Base-by-base conservation (phyloP, 2,113 vertebrate species). In the Clarias gariepinus region DNA sequence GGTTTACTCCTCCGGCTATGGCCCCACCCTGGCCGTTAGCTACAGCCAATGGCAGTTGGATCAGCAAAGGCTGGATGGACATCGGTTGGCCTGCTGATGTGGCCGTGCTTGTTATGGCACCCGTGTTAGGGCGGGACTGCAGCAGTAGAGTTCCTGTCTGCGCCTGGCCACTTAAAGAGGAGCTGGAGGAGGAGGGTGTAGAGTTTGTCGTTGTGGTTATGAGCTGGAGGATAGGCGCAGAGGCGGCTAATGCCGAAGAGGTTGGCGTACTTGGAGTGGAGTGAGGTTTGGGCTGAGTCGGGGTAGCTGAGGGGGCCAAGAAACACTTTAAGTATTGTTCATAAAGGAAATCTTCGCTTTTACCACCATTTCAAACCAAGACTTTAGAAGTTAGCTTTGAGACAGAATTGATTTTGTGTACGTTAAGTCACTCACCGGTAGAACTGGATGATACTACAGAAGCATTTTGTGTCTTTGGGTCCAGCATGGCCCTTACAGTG, bases 1-100 rank as follows among this genome's bases (percentile, higher is more conserved):
- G 85, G 30, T 77, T 86, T 15, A 91, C 87, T 12, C 88, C 87
- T 36, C 82, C 78, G 23, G 80, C 92, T 73, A 95, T 86, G 0
- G 94, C 90, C 61, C 95, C 95, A 1, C 89, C 76, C 88, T 94
- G 94, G 28, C 94, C 93, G 0, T 94, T 94, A 19, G 93, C 76
- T 88, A 95, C 88, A 2, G 94, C 93, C 53, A 95, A 86, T 33
- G 94, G 94, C 53, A 95, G 93, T 90, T 96, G 95, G 85, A 96
- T 95, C 88, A 96, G 93, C 12, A 96, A 90, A 0, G 94, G 90
- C 85, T 90, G 91, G 30, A 91, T 87, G 12, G 91, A 88, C 74
- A 91, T 71, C 0, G 91, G 92, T 90, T 95, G 94, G 60, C 93
- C 93, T 0, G 84, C 84, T 41, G 91, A 74, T 13, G 84, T 90